phyloP scores from a whole-genome alignment of 2,113 vertebrate genomes.

The Microtus montanus region DNA sequence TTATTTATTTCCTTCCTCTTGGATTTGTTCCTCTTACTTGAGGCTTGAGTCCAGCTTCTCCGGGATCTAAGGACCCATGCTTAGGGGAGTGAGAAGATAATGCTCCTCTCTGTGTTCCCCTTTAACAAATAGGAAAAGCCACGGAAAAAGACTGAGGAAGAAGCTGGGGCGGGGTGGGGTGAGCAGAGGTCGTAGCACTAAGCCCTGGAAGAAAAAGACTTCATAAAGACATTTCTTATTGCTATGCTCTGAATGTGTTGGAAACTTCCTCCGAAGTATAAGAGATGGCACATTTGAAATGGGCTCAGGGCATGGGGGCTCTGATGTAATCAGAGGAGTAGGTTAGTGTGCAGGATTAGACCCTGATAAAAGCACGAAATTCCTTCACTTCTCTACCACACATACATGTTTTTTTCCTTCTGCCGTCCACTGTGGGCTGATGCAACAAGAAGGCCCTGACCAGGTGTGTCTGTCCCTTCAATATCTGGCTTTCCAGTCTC shows the following conservation, averaged over 20 bases:
- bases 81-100: not conserved
- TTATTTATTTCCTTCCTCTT: constrained; percentile 36
- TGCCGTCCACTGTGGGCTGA: not conserved
- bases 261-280: not conserved
- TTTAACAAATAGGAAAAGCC: not conserved
- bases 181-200: not conserved
- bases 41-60: constrained; percentile 22
- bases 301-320: not conserved
- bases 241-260: not conserved
- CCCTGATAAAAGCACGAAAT: not conserved
- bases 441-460: not conserved
- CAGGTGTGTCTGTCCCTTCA: too few species aligned
- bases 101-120: not conserved
- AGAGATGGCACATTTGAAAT: not conserved
- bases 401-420: not conserved
- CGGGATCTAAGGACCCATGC: not conserved
- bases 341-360: not conserved
- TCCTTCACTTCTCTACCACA: not conserved
- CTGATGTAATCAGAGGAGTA: not conserved
- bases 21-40: constrained; percentile 16
- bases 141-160: not conserved
- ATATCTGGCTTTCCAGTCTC: too few species aligned
- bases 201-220: not conserved
- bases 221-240: not conserved
- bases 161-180: not conserved